Percentiles rank a stretch among this genome's conserved stretches.
These are phyloP conservation scores for Emydura subglobosa DNA, from an alignment of 2,113 vertebrate species.

Conservation along the genomic window DNA sequence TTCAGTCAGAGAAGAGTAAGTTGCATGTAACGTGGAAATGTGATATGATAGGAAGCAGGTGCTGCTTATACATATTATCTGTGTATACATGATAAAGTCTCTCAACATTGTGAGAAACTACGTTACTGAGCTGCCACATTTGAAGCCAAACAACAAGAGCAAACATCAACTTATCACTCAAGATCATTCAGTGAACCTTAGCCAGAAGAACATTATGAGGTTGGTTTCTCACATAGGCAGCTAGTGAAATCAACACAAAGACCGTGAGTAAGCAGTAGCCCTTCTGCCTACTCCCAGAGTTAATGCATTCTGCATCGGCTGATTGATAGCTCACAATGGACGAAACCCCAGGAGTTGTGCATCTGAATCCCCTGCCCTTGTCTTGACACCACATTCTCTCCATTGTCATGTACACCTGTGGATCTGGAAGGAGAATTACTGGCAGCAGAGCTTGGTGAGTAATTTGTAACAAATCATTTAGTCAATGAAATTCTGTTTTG, in stretches of 20 bases:
- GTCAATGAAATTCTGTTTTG: not conserved
- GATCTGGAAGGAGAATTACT: not conserved
- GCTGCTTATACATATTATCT: not conserved
- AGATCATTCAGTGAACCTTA: not conserved
- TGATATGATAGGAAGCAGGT: not conserved
- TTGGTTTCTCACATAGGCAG: not conserved
- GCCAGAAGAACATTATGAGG: not conserved
- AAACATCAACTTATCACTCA: not conserved
- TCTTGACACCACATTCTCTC: not conserved
- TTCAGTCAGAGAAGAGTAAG: not conserved
- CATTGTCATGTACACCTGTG: not conserved
- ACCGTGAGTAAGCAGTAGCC: not conserved
- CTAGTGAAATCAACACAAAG: not conserved
- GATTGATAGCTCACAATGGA: not conserved
- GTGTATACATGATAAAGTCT: not conserved
- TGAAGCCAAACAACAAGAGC: not conserved
- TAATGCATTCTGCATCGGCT: not conserved
- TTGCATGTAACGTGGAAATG: not conserved
- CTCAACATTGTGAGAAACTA: not conserved
- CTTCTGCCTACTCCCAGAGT: not conserved
- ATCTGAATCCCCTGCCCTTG: not conserved
- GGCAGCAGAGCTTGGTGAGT: not conserved
- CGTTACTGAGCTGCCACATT: not conserved
- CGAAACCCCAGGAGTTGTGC: not conserved
- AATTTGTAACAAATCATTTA: constrained; percentile 7